Conservation (phyloP, 2,888 invertebrate species). For the Xestia rhomboidea region DNA sequence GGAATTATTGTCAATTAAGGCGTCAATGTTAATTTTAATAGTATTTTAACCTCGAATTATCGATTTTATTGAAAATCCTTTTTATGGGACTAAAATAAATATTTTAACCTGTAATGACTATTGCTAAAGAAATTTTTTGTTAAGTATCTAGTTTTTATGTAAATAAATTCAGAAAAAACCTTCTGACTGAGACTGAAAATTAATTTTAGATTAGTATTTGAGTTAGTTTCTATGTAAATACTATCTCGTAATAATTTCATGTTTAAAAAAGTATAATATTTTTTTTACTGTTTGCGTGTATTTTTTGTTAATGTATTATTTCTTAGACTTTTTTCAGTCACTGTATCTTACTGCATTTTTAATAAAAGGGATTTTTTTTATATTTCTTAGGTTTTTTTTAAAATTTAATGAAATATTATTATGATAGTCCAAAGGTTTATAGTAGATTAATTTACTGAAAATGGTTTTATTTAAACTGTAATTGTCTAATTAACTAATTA, state of each 20-base stretch:
- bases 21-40: constrained; percentile 46
- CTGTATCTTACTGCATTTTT: constrained; percentile 23
- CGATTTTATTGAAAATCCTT: constrained; percentile 47
- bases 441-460: constrained; percentile 54
- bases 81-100: constrained; percentile 37
- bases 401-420: constrained; percentile 35
- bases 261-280: background rate
- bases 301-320: background rate
- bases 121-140: constrained; percentile 40
- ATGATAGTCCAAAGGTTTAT: constrained; percentile 62
- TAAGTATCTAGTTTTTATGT: constrained; percentile 51
- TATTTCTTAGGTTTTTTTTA: constrained; percentile 12
- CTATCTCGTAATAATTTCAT: constrained; percentile 23
- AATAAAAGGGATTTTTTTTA: background rate
- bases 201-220: constrained; percentile 64
- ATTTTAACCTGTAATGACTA: constrained; percentile 32
- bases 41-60: constrained; percentile 43
- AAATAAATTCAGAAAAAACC: constrained; percentile 61
- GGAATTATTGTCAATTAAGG: constrained; percentile 56
- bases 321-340: constrained; percentile 15
- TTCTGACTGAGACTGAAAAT: constrained; percentile 68
- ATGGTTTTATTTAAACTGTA: constrained; percentile 43
- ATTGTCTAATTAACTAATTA: constrained; percentile 25
- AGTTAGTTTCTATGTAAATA: constrained; percentile 61
- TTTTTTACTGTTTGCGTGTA: background rate